These are phyloP conservation scores for Trichomycterus rosablanca DNA, from an alignment of 2,113 vertebrate genomes.

Conservation along the genomic window DNA sequence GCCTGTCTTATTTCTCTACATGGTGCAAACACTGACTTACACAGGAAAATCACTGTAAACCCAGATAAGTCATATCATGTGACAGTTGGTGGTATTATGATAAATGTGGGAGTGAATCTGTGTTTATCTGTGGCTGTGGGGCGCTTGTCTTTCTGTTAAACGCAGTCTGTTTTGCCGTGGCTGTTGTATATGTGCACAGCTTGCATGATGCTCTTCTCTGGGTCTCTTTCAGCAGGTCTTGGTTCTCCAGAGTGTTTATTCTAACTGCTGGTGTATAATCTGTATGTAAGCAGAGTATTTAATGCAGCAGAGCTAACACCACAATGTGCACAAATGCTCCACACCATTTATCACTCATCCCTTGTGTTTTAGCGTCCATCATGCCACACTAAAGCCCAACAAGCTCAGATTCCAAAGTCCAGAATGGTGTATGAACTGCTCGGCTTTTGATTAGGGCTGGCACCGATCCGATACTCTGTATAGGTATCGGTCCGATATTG, in stretches of 20 bases:
- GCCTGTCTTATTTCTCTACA: constrained; percentile 11
- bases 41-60: constrained; percentile 28
- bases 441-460: too few species aligned
- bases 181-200: neutral
- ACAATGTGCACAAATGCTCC: neutral
- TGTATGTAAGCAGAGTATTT: constrained; percentile 16
- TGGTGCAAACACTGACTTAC: constrained; percentile 6
- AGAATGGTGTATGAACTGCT: too few species aligned
- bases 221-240: neutral
- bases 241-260: constrained; percentile 13
- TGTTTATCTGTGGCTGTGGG: constrained; percentile 10
- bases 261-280: constrained; percentile 19
- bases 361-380: too few species aligned
- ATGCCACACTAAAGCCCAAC: too few species aligned
- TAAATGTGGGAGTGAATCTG: constrained; percentile 31
- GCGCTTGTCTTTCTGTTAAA: constrained; percentile 16
- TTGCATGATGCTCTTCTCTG: neutral
- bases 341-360: too few species aligned
- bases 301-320: neutral
- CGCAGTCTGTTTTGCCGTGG: constrained; percentile 1
- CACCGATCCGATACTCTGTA: too few species aligned
- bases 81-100: constrained; percentile 38
- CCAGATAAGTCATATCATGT: constrained; percentile 40
- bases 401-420: too few species aligned
- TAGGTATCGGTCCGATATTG: too few species aligned